phyloP scores from a whole-genome alignment of 1,140 invertebrate species.

The Chlorops oryzae region DNA sequence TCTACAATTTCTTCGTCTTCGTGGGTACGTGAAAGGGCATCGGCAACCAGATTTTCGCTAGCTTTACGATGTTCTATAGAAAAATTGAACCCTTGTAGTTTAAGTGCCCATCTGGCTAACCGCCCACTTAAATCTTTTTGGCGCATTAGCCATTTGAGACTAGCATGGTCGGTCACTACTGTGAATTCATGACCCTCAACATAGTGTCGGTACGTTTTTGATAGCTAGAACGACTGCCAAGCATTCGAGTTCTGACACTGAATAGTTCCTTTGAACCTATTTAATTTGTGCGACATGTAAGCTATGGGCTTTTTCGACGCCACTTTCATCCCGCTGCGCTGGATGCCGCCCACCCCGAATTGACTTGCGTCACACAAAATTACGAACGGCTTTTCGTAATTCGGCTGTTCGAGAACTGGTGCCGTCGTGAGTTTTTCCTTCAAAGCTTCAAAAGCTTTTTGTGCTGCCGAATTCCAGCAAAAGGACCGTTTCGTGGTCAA shows the following conservation, averaged over 20 bases:
- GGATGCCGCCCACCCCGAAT: neutral
- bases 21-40: too few relatives aligned
- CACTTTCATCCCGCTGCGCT: neutral
- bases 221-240: slow-evolving; percentile 6
- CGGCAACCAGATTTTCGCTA: too few relatives aligned
- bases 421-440: neutral
- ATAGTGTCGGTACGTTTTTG: too few relatives aligned
- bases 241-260: slow-evolving; percentile 8
- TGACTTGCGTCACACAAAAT: slow-evolving; percentile 15
- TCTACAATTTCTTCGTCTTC: too few relatives aligned
- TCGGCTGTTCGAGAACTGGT: slow-evolving; percentile 10
- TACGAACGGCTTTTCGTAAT: slow-evolving; percentile 18
- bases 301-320: slow-evolving; percentile 8
- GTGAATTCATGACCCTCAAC: too few relatives aligned
- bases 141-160: too few relatives aligned
- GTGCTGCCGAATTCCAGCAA: neutral
- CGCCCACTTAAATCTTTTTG: too few relatives aligned
- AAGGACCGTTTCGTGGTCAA: neutral
- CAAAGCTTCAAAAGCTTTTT: slow-evolving; percentile 1
- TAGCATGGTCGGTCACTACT: too few relatives aligned
- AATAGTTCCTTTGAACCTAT: slow-evolving; percentile 10
- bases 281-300: slow-evolving; percentile 7
- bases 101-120: too few relatives aligned
- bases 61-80: too few relatives aligned
- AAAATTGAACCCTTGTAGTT: too few relatives aligned